These are phyloP conservation scores for Apostichopus parvimensis DNA, from an alignment of 35 echinoderm and acorn worm species.

Conservation along the genomic window DNA sequence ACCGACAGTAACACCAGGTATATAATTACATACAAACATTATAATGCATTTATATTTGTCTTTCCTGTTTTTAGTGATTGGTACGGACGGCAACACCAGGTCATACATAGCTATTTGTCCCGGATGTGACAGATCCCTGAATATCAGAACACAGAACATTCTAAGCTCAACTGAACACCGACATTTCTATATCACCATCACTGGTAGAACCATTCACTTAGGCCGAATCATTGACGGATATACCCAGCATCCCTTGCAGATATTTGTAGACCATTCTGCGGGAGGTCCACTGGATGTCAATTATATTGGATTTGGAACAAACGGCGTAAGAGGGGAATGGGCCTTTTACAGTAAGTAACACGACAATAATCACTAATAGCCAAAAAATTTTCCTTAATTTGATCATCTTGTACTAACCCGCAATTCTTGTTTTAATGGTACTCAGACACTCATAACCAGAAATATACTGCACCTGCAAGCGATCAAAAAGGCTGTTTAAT, in stretches of 20 bases:
- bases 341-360: slow-evolving; percentile 43
- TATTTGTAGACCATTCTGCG: slow-evolving; percentile 13
- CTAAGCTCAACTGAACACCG: not conserved
- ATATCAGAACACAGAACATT: not conserved
- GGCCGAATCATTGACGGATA: not conserved
- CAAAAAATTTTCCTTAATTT: no score
- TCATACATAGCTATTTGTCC: not conserved
- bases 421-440: no score
- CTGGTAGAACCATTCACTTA: slow-evolving; percentile 6
- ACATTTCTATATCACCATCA: slow-evolving; percentile 7
- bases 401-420: no score
- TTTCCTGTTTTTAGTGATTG: not conserved
- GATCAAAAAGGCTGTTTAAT: no score
- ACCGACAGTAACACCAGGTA: no score
- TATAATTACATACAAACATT: no score
- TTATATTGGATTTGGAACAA: slow-evolving; percentile 17
- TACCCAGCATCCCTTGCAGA: not conserved
- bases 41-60: no score
- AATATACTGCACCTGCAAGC: no score
- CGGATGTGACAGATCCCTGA: not conserved
- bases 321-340: slow-evolving; percentile 7
- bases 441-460: no score
- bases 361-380: no score
- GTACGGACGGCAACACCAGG: not conserved
- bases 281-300: slow-evolving; percentile 1